Evolutionary conservation across 2,888 invertebrate species (phyloP), one percentile per base, ranked within the genome.

Genomic region (Drosophila rubida): DNA sequence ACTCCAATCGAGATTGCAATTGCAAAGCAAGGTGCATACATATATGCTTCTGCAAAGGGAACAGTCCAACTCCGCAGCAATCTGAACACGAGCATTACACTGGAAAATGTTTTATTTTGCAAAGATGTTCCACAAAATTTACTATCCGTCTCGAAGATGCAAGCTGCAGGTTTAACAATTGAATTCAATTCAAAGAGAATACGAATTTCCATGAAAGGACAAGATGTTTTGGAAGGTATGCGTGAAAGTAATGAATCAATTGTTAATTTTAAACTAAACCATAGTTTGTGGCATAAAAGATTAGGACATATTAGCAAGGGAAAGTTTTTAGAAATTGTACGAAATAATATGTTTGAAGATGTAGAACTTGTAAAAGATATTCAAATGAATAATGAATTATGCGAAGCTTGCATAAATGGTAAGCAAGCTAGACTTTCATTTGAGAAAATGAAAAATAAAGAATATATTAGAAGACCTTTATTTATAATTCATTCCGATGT

Each of bases 361-460:
- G 6, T 11, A 19, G 11, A 41, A 11, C 6, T 41, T 9, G 6
- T 22, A 4, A 41, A 22, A 11, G 4, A 41, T 19, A 11, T 41
- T 8, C 8, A 41, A 5, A 11, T 11, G 14, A 19, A 19, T 41
- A 22, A 41, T 41, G 41, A 41, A 6, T 19, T 41, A 11, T 41
- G 41, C 14, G 41, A 41, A 19, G 11, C 19, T 22, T 41, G 41
- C 22, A 41, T 41, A 19, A 22, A 41, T 22, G 41, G 41, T 11
- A 41, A 39, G 22, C 9, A 19, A 11, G 4, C 19, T 11, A 41
- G 41, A 41, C 22, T 41, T 11, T 1, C 8, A 25, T 45, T 45
- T 27, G 25, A 45, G 25, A 27, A 45, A 45, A 6, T 45, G 3
- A 45, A 45, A 8, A 27, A 45, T 45, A 45, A 45, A 14, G 14